Percentiles rank a stretch among this genome's conserved stretches.
Evolutionary conservation across 2,888 invertebrate genomes (phyloP).

Genomic region (Andrena minutula): DNA sequence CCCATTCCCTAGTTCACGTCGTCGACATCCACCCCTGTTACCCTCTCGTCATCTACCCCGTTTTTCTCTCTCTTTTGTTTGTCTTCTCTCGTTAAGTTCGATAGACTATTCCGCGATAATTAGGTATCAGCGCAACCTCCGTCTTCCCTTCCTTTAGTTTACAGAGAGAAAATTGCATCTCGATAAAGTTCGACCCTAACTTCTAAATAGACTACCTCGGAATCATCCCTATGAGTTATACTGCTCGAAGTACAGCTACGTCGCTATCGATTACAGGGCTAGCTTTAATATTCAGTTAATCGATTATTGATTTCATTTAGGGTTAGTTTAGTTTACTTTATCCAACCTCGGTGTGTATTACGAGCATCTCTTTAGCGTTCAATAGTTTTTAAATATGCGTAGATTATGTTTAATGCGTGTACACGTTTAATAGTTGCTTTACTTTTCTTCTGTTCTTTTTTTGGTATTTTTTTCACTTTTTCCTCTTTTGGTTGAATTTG

Average conservation of each 20-base stretch:
- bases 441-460: slow-evolving; percentile 63
- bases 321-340: slow-evolving; percentile 39
- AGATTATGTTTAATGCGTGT: slow-evolving; percentile 82
- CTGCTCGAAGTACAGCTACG: slow-evolving; percentile 79
- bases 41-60: neutral
- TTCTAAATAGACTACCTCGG: slow-evolving; percentile 79
- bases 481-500: slow-evolving; percentile 39
- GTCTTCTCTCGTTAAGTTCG: slow-evolving; percentile 51
- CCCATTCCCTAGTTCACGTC: neutral
- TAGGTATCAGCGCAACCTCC: slow-evolving; percentile 40
- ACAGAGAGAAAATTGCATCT: slow-evolving; percentile 82
- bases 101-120: slow-evolving; percentile 78
- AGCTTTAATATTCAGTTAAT: slow-evolving; percentile 80
- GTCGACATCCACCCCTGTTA: neutral
- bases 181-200: slow-evolving; percentile 81
- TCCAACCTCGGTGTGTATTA: slow-evolving; percentile 77
- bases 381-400: slow-evolving; percentile 84
- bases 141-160: slow-evolving; percentile 72
- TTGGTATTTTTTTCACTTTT: slow-evolving; percentile 17
- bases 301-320: slow-evolving; percentile 79
- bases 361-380: slow-evolving; percentile 83
- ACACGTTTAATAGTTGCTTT: slow-evolving; percentile 73
- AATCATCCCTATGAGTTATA: slow-evolving; percentile 79
- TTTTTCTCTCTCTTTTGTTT: slow-evolving; percentile 8
- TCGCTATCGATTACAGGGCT: slow-evolving; percentile 81